These are phyloP conservation scores for Cetonia aurata DNA, from an alignment of 2,888 invertebrate species.

Conservation along the genomic window DNA sequence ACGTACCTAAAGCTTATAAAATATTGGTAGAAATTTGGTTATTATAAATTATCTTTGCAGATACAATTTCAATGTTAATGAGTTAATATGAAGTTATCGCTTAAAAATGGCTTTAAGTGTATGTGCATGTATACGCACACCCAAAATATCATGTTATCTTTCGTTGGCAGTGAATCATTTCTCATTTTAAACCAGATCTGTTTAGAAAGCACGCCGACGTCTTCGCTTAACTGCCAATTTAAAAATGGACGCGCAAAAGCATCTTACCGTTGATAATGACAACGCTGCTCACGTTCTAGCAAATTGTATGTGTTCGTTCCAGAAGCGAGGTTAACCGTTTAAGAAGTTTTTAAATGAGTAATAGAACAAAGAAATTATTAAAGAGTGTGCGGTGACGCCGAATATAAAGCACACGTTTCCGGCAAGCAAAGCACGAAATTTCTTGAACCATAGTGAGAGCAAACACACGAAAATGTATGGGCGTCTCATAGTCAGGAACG, in stretches of 20 bases:
- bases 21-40: too few species aligned
- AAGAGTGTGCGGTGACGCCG: conserved; percentile 5
- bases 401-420: conserved; percentile 14
- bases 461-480: conserved; percentile 10
- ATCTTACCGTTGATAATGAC: conserved; percentile 20
- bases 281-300: conserved; percentile 13
- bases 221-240: conserved; percentile 12
- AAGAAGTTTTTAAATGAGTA: conserved; percentile 19
- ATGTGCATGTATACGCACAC: neutral
- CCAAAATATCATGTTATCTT: neutral
- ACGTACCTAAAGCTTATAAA: too few species aligned
- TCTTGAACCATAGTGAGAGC: conserved; percentile 11
- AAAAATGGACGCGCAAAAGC: conserved; percentile 17
- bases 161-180: neutral
- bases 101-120: conserved; percentile 7
- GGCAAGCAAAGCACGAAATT: conserved; percentile 24
- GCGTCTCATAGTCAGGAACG: neutral
- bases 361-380: conserved; percentile 39
- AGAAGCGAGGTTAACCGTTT: conserved; percentile 24
- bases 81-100: conserved; percentile 6
- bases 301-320: conserved; percentile 8
- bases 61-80: conserved; percentile 14
- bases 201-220: conserved; percentile 11
- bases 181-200: conserved; percentile 2
- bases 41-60: neutral